Evolutionary conservation across 1,140 invertebrate species (phyloP).

Genomic region (Platorchestia sp.): DNA sequence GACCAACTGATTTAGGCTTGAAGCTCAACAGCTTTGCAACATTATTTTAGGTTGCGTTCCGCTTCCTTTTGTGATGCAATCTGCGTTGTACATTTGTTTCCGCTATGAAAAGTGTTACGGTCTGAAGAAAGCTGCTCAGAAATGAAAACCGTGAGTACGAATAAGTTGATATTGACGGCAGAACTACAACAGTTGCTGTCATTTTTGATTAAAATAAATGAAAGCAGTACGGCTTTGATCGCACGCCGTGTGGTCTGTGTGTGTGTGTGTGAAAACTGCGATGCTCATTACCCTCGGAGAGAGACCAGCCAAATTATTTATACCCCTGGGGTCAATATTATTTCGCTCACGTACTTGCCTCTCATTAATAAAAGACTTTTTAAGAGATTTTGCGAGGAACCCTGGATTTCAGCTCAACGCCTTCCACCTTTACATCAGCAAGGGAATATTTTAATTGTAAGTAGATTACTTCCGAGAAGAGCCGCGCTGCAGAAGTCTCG

Average conservation of each 20-base stretch:
- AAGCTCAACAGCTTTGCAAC: too few relatives aligned
- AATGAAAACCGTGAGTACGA: not conserved
- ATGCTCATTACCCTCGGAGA: not conserved
- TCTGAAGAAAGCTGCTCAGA: too few relatives aligned
- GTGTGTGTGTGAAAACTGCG: not conserved
- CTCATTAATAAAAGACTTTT: conserved; percentile 2
- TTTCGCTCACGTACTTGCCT: not conserved
- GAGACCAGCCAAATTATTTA: not conserved
- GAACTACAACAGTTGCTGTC: not conserved
- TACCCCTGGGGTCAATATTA: not conserved
- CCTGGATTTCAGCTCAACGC: not conserved
- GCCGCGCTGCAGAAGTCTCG: too few relatives aligned
- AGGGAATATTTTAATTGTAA: not conserved
- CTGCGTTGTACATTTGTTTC: too few relatives aligned
- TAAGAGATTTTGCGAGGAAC: not conserved
- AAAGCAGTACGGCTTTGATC: not conserved
- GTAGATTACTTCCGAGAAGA: too few relatives aligned
- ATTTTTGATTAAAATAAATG: not conserved
- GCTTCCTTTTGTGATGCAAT: too few relatives aligned
- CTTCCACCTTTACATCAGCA: not conserved
- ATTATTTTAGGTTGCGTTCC: too few relatives aligned
- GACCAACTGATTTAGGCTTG: too few relatives aligned
- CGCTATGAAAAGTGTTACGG: too few relatives aligned
- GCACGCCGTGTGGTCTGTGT: not conserved
- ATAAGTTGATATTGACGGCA: not conserved